Percentiles rank a stretch among this genome's conserved stretches.
Evolutionary conservation across 2,113 vertebrate species (phyloP).

Genomic region (Paraplagusia blochii): DNA sequence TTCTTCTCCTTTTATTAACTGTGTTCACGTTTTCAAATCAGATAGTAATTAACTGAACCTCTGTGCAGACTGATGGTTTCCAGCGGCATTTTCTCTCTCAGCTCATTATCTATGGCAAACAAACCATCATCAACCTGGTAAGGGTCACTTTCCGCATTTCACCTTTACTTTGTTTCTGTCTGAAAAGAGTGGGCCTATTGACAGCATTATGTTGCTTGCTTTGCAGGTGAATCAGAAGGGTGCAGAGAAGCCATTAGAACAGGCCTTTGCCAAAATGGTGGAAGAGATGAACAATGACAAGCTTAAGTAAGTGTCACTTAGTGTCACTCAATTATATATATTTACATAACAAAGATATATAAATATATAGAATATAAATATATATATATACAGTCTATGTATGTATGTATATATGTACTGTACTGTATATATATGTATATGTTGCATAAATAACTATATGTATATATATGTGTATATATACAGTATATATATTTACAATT

Average conservation of each 20-base stretch:
- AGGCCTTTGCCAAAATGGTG: slow-evolving; percentile 91
- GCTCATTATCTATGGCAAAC: slow-evolving; percentile 94
- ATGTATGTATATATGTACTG: too few species aligned
- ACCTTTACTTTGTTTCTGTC: too few species aligned
- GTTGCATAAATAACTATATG: too few species aligned
- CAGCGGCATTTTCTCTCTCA: slow-evolving; percentile 98
- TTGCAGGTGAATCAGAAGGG: slow-evolving; percentile 95
- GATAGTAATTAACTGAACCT: neutral
- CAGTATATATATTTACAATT: too few species aligned
- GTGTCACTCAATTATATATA: neutral
- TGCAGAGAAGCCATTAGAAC: slow-evolving; percentile 93
- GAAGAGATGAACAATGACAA: slow-evolving; percentile 83
- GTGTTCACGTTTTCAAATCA: neutral
- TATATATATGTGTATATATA: too few species aligned
- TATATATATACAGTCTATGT: too few species aligned
- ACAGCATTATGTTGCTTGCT: neutral
- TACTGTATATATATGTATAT: too few species aligned
- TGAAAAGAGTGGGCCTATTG: neutral
- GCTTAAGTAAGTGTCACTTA: slow-evolving; percentile 79
- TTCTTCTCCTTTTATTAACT: neutral
- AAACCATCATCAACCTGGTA: slow-evolving; percentile 94
- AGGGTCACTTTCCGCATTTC: slow-evolving; percentile 3
- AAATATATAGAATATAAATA: too few species aligned
- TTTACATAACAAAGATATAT: too few species aligned
- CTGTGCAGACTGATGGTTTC: slow-evolving; percentile 60